Evolutionary conservation across 2,797 vertebrate species (phyloP).

Genomic region (Protosalanx chinensis): DNA sequence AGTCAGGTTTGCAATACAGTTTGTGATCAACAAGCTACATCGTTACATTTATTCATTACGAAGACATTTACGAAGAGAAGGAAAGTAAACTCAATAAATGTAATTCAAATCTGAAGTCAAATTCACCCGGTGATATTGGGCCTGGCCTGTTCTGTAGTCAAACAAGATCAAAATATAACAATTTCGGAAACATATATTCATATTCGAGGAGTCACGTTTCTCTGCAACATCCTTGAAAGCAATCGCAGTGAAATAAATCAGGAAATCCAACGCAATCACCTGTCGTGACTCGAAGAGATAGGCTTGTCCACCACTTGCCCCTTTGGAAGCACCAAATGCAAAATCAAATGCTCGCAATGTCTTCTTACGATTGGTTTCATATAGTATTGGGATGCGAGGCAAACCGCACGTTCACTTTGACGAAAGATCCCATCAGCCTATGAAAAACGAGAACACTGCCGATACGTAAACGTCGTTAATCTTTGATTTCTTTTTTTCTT

Average conservation of each 20-base stretch:
- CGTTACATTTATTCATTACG: no score
- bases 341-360: slow-evolving; percentile 2
- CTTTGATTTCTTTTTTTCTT: slow-evolving; percentile 29
- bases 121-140: not conserved
- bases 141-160: not conserved
- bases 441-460: slow-evolving; percentile 18
- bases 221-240: not conserved
- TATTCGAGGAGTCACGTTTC: not conserved
- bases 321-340: not conserved
- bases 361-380: slow-evolving; percentile 14
- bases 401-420: slow-evolving; percentile 57
- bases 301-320: not conserved
- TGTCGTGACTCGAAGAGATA: slow-evolving; percentile 40
- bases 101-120: not conserved
- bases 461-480: slow-evolving; percentile 14
- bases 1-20: not conserved
- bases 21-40: not conserved
- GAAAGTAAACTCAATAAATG: not conserved
- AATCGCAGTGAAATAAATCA: not conserved
- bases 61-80: no score
- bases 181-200: not conserved
- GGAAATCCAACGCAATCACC: slow-evolving; percentile 17
- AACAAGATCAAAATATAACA: not conserved
- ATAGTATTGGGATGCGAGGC: slow-evolving; percentile 32
- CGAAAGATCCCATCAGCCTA: slow-evolving; percentile 36